Conservation (phyloP, 2,797 vertebrate genomes). For the Malurus splendens region DNA sequence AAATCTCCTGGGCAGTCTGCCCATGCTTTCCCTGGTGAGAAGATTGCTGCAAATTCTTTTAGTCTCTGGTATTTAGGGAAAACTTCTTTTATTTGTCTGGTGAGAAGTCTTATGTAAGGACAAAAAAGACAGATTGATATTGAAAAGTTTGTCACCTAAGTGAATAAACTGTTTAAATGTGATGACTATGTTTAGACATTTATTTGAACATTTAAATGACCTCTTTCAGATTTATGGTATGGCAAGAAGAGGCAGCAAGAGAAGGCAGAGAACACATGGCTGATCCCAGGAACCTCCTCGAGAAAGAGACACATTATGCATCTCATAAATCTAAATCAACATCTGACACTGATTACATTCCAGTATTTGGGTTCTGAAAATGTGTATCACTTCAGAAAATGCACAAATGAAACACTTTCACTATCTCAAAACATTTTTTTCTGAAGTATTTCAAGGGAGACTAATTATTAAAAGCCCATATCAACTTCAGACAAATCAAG, state of each 20-base stretch:
- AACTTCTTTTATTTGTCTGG: not conserved
- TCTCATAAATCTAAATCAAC: not conserved
- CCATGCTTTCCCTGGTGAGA: not conserved
- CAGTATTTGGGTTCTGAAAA: not conserved
- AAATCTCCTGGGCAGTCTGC: not conserved
- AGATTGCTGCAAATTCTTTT: not conserved
- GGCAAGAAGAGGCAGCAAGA: not conserved
- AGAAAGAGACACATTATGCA: not conserved
- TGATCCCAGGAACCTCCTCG: rapidly evolving
- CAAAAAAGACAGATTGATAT: not conserved
- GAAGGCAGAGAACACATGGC: not conserved
- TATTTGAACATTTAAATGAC: not conserved
- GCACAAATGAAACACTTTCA: not conserved
- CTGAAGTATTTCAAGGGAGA: not conserved
- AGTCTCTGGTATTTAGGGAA: not conserved
- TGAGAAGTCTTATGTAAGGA: not conserved
- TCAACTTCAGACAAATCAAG: not conserved
- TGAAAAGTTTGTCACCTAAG: not conserved
- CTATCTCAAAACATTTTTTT: not conserved
- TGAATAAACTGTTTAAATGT: not conserved
- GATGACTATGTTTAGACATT: not conserved
- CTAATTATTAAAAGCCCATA: not conserved
- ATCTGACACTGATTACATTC: not conserved
- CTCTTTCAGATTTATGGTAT: not conserved
- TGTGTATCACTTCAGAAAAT: not conserved